Percentiles rank a stretch among this genome's conserved stretches.
These are phyloP conservation scores for Parasteatoda tepidariorum DNA, from an alignment of 1,140 invertebrate species.

Conservation along the genomic window DNA sequence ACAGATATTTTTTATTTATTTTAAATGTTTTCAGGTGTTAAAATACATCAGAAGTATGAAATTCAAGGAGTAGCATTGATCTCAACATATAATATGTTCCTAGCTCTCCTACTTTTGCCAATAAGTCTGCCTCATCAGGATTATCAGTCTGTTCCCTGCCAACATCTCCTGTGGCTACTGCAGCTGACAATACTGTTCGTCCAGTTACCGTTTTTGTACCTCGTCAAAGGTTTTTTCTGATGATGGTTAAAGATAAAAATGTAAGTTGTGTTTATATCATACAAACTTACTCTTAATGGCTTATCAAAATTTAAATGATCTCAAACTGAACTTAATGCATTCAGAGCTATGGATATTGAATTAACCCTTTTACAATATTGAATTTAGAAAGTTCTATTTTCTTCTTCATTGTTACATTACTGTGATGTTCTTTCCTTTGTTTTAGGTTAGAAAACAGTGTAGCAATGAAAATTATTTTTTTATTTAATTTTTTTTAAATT, in stretches of 20 bases:
- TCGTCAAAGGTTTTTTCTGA: constrained; percentile 76
- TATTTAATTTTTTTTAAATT: too few relatives aligned
- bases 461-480: too few relatives aligned
- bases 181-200: background rate
- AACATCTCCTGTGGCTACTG: background rate
- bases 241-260: constrained; percentile 73
- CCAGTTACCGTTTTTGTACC: constrained; percentile 73
- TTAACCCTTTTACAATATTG: too few relatives aligned
- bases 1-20: background rate
- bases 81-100: constrained; percentile 15
- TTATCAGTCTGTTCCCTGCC: constrained; percentile 8
- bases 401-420: too few relatives aligned
- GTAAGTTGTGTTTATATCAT: constrained; percentile 68
- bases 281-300: too few relatives aligned
- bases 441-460: too few relatives aligned
- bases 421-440: too few relatives aligned
- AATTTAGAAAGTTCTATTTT: too few relatives aligned
- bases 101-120: constrained; percentile 35
- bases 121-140: constrained; percentile 6
- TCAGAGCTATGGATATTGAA: too few relatives aligned
- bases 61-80: constrained; percentile 1
- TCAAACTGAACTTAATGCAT: too few relatives aligned
- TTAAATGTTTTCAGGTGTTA: constrained; percentile 71
- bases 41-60: constrained; percentile 74
- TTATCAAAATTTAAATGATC: too few relatives aligned